Evolutionary conservation across 30 jellyfish, hydroid and myxozoan species (phyloP), one percentile per base, ranked within the genome.

Genomic region (Clytia hemisphaerica): DNA sequence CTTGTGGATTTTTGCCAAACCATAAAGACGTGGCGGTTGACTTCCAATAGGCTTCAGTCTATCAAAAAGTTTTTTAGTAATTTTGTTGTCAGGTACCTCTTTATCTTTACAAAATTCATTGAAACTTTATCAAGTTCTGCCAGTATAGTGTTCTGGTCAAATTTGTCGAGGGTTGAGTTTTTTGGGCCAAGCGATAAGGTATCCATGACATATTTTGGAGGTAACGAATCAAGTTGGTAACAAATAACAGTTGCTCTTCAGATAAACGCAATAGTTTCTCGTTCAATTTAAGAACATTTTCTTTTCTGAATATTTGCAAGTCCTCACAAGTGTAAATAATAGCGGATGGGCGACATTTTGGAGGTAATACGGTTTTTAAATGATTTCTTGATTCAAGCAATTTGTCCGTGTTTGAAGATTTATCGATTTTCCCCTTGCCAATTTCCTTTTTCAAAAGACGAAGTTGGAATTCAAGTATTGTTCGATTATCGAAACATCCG

Each of bases 1-100:
- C 30, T 61, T 61, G 75, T 61, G 75, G 37, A 31, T 37, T 61
- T 61, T 61, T 61, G 75, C 57, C 61, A 61, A 37, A 35, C 75
- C 75, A 61, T 61, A 61, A 38, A 61, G 37, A 37, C 75, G 75
- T 33, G 75, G 60, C 37, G 75, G 75, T 32, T 61, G 75, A 61
- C 75, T 61, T 61, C 75, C 61, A 31, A 61, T 32, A 22, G 75
- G 60, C 37, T 61, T 61, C 35, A 61, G 35, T 61, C 75, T 61
- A 33, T 61, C 30, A 22, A 22, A 61, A 35, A 61, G 37, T 37
- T 58, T 31, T 31, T 24, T 60, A 38, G 29, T 61, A 60, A 61
- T 61, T 60, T 61, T 61, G 37, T 61, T 45, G 36, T 45, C 5
- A n/a, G n/a, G n/a, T n/a, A n/a, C n/a, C n/a, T 40, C 16, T 16